Conservation (phyloP, 2,113 vertebrate species). For the Sceloporus undulatus region DNA sequence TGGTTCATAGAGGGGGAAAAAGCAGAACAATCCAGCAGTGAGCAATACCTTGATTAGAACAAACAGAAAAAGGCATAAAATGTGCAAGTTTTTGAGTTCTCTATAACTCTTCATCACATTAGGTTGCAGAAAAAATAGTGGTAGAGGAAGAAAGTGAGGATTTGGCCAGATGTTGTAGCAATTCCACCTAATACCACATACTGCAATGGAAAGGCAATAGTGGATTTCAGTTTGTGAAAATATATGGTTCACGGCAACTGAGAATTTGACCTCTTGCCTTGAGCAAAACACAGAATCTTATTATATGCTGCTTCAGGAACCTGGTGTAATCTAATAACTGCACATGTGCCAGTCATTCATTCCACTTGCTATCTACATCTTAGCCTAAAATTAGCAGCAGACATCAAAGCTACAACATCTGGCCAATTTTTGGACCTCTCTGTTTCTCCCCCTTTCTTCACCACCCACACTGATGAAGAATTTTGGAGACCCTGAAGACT, state of each 20-base stretch:
- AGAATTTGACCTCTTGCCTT: neutral
- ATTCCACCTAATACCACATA: neutral
- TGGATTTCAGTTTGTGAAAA: neutral
- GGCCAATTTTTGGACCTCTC: neutral
- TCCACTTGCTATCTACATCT: neutral
- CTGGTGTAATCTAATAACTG: neutral
- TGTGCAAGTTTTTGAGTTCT: too few species aligned
- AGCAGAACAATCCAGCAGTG: too few species aligned
- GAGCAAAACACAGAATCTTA: neutral
- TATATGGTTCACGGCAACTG: neutral
- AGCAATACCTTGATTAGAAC: too few species aligned
- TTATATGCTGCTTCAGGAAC: neutral
- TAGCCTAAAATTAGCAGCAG: neutral
- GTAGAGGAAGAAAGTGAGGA: neutral
- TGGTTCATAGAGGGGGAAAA: too few species aligned
- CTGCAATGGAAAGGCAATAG: neutral
- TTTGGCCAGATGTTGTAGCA: neutral
- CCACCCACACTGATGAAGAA: neutral
- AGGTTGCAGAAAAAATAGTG: neutral
- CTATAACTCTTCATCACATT: neutral
- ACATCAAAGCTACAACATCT: neutral
- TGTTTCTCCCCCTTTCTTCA: neutral
- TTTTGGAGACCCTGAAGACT: neutral
- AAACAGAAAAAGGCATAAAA: too few species aligned
- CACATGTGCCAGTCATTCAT: neutral